Percentiles rank a stretch among this genome's conserved stretches.
Evolutionary conservation across 2,888 invertebrate species (phyloP).

Genomic region (Heliconius ethilla): DNA sequence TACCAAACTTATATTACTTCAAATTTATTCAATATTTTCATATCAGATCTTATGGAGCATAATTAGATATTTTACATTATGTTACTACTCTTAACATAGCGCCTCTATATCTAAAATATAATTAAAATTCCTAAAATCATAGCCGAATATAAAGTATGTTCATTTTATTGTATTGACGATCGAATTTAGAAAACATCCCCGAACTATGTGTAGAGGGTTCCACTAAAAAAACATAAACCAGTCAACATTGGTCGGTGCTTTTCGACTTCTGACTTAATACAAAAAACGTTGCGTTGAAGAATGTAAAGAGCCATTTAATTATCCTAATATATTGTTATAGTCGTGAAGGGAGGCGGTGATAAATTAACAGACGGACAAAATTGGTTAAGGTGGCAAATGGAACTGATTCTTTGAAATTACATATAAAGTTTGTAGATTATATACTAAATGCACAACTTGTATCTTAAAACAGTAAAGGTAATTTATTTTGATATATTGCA

Average conservation of each 20-base stretch:
- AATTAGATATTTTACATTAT: too few species aligned
- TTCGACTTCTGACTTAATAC: constrained; percentile 74
- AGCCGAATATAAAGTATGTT: neutral
- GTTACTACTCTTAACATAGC: neutral
- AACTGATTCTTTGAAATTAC: constrained; percentile 44
- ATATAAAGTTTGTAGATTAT: constrained; percentile 6
- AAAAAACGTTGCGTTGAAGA: constrained; percentile 81
- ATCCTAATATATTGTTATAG: constrained; percentile 82
- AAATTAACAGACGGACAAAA: constrained; percentile 67
- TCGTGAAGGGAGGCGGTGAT: constrained; percentile 76
- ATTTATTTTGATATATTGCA: constrained; percentile 17
- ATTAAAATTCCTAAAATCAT: constrained; percentile 6
- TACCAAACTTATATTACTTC: too few species aligned
- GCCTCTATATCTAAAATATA: neutral
- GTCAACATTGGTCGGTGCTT: constrained; percentile 80
- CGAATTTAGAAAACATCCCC: constrained; percentile 64
- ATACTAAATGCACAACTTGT: constrained; percentile 16
- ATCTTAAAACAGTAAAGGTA: constrained; percentile 15
- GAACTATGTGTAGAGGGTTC: constrained; percentile 80
- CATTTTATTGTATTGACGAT: constrained; percentile 27
- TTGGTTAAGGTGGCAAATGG: constrained; percentile 66
- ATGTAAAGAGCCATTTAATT: constrained; percentile 82
- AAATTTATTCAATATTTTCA: too few species aligned
- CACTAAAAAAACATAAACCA: constrained; percentile 76
- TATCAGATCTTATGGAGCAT: too few species aligned